phyloP scores from a whole-genome alignment of 2,888 invertebrate species.

The Rotaria socialis region DNA sequence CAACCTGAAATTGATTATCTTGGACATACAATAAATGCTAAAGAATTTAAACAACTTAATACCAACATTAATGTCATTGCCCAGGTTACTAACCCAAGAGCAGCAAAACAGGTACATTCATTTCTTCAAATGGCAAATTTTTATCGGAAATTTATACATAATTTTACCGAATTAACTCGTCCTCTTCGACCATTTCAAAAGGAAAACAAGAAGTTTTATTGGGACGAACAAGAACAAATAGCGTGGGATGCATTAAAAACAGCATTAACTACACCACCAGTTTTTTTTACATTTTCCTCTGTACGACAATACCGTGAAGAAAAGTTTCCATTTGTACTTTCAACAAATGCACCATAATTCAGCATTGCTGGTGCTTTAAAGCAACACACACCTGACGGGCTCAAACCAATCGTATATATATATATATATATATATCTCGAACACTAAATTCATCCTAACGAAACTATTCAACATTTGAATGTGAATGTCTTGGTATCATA shows the following conservation, averaged over 20 bases:
- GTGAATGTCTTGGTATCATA: not conserved
- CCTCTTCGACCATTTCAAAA: not conserved
- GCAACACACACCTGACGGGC: not conserved
- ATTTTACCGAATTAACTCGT: not conserved
- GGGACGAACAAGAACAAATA: not conserved
- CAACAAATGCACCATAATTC: not conserved
- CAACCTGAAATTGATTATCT: not conserved
- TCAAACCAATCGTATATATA: no score
- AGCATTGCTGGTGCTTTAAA: not conserved
- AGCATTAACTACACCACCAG: not conserved
- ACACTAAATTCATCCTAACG: not conserved
- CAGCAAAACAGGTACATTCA: not conserved
- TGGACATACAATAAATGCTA: not conserved
- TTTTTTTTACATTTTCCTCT: not conserved
- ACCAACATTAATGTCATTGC: not conserved
- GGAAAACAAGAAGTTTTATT: not conserved
- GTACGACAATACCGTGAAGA: not conserved
- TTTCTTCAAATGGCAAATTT: slow-evolving; percentile 7
- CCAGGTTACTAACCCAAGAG: not conserved
- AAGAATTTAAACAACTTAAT: not conserved
- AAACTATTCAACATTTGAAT: not conserved
- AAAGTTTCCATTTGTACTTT: not conserved
- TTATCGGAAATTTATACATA: not conserved
- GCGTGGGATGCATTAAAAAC: not conserved
- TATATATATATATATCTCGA: slow-evolving; percentile 19